These are phyloP conservation scores for Nycteola revayana DNA, from an alignment of 2,888 invertebrate species.

Conservation along the genomic window DNA sequence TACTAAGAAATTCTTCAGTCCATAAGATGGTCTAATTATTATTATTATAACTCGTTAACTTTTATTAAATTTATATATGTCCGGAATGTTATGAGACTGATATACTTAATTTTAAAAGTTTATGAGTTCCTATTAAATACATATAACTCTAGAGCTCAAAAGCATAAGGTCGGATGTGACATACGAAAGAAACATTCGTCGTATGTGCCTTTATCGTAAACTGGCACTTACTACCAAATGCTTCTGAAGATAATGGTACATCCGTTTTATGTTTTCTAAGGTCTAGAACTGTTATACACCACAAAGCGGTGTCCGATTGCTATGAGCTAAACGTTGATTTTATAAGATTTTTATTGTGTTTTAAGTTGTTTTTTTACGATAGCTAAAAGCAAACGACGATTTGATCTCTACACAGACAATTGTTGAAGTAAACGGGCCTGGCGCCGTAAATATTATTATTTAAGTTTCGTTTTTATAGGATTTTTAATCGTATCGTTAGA, in stretches of 20 bases:
- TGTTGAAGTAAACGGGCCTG: conserved; percentile 74
- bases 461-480: conserved; percentile 42
- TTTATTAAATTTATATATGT: no score
- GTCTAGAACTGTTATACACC: no score
- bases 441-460: conserved; percentile 39
- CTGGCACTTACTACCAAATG: no score
- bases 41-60: no score
- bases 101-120: conserved; percentile 12
- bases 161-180: no score
- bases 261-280: no score
- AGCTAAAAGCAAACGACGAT: conserved; percentile 74
- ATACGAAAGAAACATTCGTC: no score
- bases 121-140: conserved; percentile 16
- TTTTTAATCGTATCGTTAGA: conserved; percentile 45
- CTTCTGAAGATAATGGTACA: no score
- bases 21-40: no score
- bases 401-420: conserved; percentile 64
- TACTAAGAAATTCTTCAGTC: conserved; percentile 8
- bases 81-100: conserved; percentile 9
- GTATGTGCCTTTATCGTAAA: no score
- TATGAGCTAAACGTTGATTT: conserved; percentile 49
- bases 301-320: conserved; percentile 9
- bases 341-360: conserved; percentile 50
- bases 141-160: no score
- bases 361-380: conserved; percentile 59